phyloP scores from a whole-genome alignment of 1,140 invertebrate genomes.

The Heliconius nattereri region DNA sequence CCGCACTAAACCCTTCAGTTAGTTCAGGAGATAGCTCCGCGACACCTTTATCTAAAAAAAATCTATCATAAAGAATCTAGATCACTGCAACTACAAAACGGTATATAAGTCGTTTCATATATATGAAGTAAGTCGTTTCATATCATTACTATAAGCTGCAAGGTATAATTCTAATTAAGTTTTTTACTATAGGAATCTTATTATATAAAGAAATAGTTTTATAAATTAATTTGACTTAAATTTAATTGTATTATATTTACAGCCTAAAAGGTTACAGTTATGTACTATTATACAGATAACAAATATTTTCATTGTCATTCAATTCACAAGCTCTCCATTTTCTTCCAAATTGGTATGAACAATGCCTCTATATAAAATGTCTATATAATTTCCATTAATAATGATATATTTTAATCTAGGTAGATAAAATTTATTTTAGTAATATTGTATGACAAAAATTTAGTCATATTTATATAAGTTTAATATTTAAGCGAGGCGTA shows the following conservation, averaged over 20 bases:
- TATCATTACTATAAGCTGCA: not conserved
- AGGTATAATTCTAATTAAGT: no score
- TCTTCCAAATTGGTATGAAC: no score
- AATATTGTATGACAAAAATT: not conserved
- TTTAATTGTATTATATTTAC: no score
- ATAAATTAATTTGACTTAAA: no score
- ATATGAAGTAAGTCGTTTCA: no score
- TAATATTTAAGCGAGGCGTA: not conserved
- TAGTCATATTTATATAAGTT: not conserved
- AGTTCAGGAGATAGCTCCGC: constrained; percentile 19
- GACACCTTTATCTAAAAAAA: constrained; percentile 11
- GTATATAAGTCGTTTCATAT: not conserved
- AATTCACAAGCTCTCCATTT: no score
- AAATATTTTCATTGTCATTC: no score
- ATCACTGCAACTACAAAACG: not conserved
- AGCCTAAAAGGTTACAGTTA: no score
- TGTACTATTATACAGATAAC: no score
- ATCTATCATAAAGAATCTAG: constrained; percentile 17
- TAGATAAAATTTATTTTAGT: not conserved
- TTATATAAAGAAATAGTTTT: no score
- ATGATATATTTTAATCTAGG: not conserved
- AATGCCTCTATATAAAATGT: no score
- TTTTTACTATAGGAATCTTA: no score
- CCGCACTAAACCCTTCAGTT: constrained; percentile 19
- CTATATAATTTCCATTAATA: not conserved